Conservation (phyloP, 2,113 vertebrate species). For the Emydocephalus ijimae region DNA sequence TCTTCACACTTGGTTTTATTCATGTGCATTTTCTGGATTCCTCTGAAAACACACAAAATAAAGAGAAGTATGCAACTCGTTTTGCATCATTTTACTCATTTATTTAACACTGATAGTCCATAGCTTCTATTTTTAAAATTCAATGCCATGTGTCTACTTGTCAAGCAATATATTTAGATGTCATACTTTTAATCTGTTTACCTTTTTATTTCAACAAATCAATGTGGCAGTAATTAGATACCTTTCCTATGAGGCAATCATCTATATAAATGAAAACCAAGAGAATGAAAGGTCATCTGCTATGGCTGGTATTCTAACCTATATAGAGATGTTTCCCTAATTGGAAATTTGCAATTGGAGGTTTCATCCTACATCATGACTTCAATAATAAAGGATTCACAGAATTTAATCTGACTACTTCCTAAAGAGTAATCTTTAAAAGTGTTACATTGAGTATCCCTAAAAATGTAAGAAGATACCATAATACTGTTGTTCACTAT, state of each 20-base stretch:
- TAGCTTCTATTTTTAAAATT: constrained; percentile 14
- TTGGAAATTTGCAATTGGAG: not conserved
- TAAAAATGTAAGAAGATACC: not conserved
- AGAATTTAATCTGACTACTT: not conserved
- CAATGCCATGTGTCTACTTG: constrained; percentile 2
- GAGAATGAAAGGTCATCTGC: constrained; percentile 19
- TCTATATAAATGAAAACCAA: constrained; percentile 29
- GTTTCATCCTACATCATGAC: not conserved
- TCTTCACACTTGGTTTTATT: not conserved
- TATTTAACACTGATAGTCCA: not conserved
- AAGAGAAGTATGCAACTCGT: not conserved
- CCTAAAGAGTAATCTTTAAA: not conserved
- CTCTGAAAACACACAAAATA: not conserved
- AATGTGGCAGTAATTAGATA: constrained; percentile 29
- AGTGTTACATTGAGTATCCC: not conserved
- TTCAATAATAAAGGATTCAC: not conserved
- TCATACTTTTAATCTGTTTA: constrained; percentile 20
- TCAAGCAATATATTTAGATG: constrained; percentile 16
- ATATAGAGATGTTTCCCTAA: not conserved
- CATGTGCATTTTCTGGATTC: not conserved
- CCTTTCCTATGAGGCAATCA: constrained; percentile 21
- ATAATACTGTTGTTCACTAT: not conserved
- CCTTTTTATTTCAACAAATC: constrained; percentile 39
- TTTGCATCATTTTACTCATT: not conserved
- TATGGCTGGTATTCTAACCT: constrained; percentile 6